Conservation (phyloP, 2,888 invertebrate genomes). For the Lasius platythorax region DNA sequence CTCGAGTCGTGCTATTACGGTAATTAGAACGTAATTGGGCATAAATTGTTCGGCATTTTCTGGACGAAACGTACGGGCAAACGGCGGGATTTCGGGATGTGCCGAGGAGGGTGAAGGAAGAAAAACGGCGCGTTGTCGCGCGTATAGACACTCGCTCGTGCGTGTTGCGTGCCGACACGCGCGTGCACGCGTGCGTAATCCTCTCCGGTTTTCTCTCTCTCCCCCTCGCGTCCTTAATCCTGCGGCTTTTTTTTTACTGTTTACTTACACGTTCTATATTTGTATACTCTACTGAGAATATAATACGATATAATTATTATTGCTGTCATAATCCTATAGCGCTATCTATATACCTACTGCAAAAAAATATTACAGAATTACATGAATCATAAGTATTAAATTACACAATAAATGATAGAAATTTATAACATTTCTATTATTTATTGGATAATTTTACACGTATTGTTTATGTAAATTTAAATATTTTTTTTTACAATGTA, state of each 20-base stretch:
- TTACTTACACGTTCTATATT: slow-evolving; percentile 32
- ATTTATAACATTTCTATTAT: not conserved
- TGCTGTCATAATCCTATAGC: not conserved
- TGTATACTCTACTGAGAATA: not conserved
- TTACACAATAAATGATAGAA: not conserved
- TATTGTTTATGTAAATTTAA: no score
- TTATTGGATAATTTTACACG: not conserved
- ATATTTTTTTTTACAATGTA: not conserved
- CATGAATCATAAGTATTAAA: not conserved
- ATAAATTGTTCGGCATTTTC: slow-evolving; percentile 73
- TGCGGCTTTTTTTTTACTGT: slow-evolving; percentile 42
- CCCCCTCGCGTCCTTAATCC: not conserved
- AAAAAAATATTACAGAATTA: not conserved
- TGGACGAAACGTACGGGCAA: slow-evolving; percentile 52
- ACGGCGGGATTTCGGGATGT: slow-evolving; percentile 44
- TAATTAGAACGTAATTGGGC: slow-evolving; percentile 80
- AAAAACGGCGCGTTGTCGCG: slow-evolving; percentile 27
- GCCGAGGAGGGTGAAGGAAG: not conserved
- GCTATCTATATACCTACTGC: not conserved
- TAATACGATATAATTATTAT: not conserved
- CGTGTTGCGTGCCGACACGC: slow-evolving; percentile 68
- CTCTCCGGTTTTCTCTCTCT: slow-evolving; percentile 5
- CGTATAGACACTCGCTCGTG: slow-evolving; percentile 62
- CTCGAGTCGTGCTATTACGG: slow-evolving; percentile 75
- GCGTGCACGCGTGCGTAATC: slow-evolving; percentile 61